Evolutionary conservation across 2,888 invertebrate genomes (phyloP).

Genomic region (Panorpa germanica): DNA sequence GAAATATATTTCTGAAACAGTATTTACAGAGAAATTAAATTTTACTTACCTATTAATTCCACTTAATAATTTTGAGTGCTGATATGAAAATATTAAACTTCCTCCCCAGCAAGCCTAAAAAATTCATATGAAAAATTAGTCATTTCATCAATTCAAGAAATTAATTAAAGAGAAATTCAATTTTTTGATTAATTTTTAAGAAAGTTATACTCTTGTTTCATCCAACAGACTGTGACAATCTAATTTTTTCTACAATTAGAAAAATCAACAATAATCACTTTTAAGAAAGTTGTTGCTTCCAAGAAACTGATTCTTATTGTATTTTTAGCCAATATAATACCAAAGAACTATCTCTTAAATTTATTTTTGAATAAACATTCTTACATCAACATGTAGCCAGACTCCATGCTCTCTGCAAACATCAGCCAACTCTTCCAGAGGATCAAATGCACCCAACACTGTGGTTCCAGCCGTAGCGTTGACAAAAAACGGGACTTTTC

Average conservation of each 20-base stretch:
- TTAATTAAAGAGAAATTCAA: too few species aligned
- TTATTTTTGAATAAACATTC: conserved; percentile 17
- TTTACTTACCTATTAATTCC: conserved; percentile 40
- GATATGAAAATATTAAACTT: conserved; percentile 45
- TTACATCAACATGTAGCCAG: conserved; percentile 72
- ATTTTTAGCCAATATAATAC: background rate
- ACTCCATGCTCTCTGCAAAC: conserved; percentile 45
- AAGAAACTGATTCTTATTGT: background rate
- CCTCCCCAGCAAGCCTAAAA: conserved; percentile 66
- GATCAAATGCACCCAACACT: conserved; percentile 68
- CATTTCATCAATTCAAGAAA: too few species aligned
- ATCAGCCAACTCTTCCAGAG: conserved; percentile 42
- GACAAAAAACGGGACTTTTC: conserved; percentile 44
- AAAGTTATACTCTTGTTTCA: too few species aligned
- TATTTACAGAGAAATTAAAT: conserved; percentile 8
- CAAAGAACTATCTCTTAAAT: background rate
- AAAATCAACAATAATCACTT: conserved; percentile 1
- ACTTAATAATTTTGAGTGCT: conserved; percentile 35
- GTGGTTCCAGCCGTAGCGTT: conserved; percentile 67
- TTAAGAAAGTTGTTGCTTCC: background rate
- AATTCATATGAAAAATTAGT: too few species aligned
- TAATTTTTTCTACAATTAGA: background rate
- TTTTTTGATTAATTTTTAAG: too few species aligned
- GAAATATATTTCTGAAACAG: too few species aligned
- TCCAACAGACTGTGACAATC: too few species aligned